Evolutionary conservation across 2,797 vertebrate genomes (phyloP).

Genomic region (Pempheris klunzingeri): DNA sequence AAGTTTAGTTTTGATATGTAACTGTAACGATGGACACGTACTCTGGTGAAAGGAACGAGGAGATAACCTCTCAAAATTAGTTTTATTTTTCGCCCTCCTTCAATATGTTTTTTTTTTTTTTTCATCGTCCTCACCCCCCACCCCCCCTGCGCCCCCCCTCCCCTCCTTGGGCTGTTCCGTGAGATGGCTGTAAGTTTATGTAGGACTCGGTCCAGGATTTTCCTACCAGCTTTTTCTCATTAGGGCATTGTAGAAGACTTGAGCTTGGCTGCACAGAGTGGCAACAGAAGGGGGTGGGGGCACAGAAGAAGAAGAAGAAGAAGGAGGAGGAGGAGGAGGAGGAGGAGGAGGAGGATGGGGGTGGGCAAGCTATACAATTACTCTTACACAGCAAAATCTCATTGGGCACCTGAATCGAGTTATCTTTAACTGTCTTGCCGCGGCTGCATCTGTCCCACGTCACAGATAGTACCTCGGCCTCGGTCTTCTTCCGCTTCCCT

Average conservation of each 20-base stretch:
- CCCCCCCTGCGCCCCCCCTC: conserved; percentile 68
- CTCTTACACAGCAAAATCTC: conserved; percentile 62
- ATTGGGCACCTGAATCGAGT: conserved; percentile 62
- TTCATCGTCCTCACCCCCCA: conserved; percentile 51
- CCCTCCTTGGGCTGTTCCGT: conserved; percentile 82
- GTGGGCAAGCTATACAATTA: conserved; percentile 58
- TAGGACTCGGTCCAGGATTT: conserved; percentile 94
- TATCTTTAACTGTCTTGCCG: conserved; percentile 48
- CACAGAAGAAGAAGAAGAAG: conserved; percentile 11
- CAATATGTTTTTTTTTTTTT: conserved; percentile 14
- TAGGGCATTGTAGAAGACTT: conserved; percentile 85
- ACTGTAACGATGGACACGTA: not conserved
- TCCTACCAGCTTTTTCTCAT: conserved; percentile 97
- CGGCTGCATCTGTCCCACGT: conserved; percentile 42
- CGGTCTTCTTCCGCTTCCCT: conserved; percentile 6
- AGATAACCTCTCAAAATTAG: conserved; percentile 19
- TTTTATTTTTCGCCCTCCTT: conserved; percentile 26
- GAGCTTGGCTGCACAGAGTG: conserved; percentile 87
- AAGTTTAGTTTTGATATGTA: not conserved
- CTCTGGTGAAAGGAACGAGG: not conserved
- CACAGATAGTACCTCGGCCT: conserved; percentile 19
- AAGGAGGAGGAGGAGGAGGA: conserved; percentile 33
- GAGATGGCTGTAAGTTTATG: conserved; percentile 97
- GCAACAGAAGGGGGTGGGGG: conserved; percentile 82
- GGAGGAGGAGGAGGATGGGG: conserved; percentile 32